Conservation (phyloP, 2,797 vertebrate species). For the Pangasius mekongensis region DNA sequence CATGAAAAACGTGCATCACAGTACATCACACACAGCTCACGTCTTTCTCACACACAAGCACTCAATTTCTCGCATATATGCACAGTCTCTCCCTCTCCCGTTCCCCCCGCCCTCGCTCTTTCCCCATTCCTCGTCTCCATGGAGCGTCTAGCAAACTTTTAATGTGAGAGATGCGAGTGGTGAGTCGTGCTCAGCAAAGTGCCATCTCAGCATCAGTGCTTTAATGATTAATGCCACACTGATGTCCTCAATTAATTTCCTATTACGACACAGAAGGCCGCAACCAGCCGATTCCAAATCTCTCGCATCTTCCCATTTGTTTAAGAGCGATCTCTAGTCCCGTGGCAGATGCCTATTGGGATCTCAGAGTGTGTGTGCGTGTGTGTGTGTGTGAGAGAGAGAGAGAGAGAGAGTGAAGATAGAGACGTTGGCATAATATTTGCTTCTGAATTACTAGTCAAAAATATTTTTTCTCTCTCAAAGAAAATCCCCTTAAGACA, state of each 20-base stretch:
- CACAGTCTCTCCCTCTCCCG: slow-evolving; percentile 41
- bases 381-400: neutral
- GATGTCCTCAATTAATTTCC: slow-evolving; percentile 63
- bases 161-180: slow-evolving; percentile 34
- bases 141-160: slow-evolving; percentile 49
- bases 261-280: slow-evolving; percentile 57
- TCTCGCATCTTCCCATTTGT: slow-evolving; percentile 54
- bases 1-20: slow-evolving; percentile 15
- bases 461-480: neutral
- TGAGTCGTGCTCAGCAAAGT: slow-evolving; percentile 46
- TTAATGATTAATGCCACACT: slow-evolving; percentile 62
- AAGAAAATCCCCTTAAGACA: slow-evolving; percentile 32
- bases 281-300: slow-evolving; percentile 35
- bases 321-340: slow-evolving; percentile 57
- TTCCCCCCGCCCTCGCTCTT: slow-evolving; percentile 31
- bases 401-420: neutral
- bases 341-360: slow-evolving; percentile 53
- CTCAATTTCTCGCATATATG: slow-evolving; percentile 22
- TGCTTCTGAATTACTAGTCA: slow-evolving; percentile 22
- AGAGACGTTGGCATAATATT: slow-evolving; percentile 17
- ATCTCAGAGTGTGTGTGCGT: neutral
- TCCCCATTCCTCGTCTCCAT: slow-evolving; percentile 44
- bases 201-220: slow-evolving; percentile 55
- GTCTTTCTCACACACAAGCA: slow-evolving; percentile 14
- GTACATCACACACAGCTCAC: slow-evolving; percentile 34